phyloP scores from a whole-genome alignment of 2,888 invertebrate genomes.

The Andrena marginata region DNA sequence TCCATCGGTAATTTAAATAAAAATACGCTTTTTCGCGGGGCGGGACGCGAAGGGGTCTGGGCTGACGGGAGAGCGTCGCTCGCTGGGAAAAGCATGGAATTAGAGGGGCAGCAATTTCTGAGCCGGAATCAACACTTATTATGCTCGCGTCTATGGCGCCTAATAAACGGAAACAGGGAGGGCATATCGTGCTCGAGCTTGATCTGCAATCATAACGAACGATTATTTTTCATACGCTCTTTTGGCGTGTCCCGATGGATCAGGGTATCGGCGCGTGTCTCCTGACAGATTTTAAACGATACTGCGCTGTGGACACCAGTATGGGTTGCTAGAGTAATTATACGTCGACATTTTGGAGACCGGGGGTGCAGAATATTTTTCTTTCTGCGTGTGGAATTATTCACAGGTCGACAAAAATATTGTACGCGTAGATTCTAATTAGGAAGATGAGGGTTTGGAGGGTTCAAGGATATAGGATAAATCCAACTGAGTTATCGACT shows the following conservation, averaged over 20 bases:
- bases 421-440: too few species aligned
- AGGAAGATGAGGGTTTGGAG: too few species aligned
- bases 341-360: too few species aligned
- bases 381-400: too few species aligned
- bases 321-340: not conserved
- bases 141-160: slow-evolving; percentile 36
- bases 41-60: not conserved
- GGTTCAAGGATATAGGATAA: too few species aligned
- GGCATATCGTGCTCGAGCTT: slow-evolving; percentile 3
- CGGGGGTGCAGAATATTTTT: too few species aligned
- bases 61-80: slow-evolving; percentile 4
- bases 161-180: slow-evolving; percentile 28
- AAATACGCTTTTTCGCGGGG: slow-evolving; percentile 44
- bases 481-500: too few species aligned
- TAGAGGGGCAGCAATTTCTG: slow-evolving; percentile 46
- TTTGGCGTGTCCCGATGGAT: slow-evolving; percentile 43
- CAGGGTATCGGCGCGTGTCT: slow-evolving; percentile 15
- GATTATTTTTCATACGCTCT: slow-evolving; percentile 49
- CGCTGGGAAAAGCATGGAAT: slow-evolving; percentile 22
- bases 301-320: slow-evolving; percentile 25
- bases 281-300: slow-evolving; percentile 26
- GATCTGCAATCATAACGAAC: slow-evolving; percentile 46
- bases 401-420: too few species aligned
- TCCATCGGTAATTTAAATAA: slow-evolving; percentile 59
- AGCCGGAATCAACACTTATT: slow-evolving; percentile 58